Evolutionary conservation across 2,113 vertebrate species (phyloP).

Genomic region (Ramphastos sulfuratus): DNA sequence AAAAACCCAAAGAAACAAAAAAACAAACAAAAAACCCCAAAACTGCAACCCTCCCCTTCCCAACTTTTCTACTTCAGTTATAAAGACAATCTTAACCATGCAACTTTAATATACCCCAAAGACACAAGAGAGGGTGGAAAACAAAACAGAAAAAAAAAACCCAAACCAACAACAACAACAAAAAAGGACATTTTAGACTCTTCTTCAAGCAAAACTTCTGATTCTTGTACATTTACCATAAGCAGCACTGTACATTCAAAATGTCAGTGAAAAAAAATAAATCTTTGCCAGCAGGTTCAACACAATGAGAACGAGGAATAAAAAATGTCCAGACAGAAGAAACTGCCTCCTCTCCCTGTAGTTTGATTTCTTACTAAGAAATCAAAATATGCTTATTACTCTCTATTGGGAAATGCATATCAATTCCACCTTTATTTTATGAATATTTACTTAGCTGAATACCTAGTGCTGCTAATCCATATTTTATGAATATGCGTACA

Average conservation of each 20-base stretch:
- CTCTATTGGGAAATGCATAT: conserved; percentile 32
- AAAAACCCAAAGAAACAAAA: too few relatives aligned
- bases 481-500: conserved; percentile 58
- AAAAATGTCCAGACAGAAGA: background rate
- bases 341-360: background rate
- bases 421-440: conserved; percentile 59
- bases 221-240: background rate
- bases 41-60: too few relatives aligned
- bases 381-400: conserved; percentile 37
- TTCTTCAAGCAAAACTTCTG: background rate
- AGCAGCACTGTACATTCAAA: background rate
- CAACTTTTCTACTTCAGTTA: background rate
- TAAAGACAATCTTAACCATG: background rate
- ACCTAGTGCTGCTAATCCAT: conserved; percentile 56
- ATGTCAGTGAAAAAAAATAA: background rate
- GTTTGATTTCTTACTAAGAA: conserved; percentile 9
- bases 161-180: background rate
- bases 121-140: background rate
- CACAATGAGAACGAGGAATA: background rate
- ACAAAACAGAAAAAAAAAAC: background rate
- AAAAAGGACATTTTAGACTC: background rate
- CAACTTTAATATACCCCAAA: conserved; percentile 1
- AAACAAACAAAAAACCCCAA: too few relatives aligned
- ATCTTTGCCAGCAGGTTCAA: conserved; percentile 7
- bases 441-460: conserved; percentile 61